Evolutionary conservation across 2,888 invertebrate genomes (phyloP), one percentile per base, ranked within the genome.

Genomic region (Ochropleura plecta): DNA sequence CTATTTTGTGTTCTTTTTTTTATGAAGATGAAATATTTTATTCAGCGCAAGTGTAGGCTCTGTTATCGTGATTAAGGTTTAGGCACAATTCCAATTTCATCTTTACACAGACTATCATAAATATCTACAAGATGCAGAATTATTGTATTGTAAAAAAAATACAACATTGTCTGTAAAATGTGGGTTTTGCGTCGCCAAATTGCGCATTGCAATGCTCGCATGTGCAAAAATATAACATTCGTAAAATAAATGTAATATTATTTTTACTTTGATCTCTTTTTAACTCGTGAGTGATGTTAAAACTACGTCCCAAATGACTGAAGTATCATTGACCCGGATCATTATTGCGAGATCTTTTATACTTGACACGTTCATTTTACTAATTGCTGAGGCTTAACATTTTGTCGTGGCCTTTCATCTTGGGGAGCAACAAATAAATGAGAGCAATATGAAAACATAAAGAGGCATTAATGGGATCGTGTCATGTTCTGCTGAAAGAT

Each of bases 41-140:
- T 80, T 72, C 62, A 68, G 42, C 49, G 10, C 12, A n/a, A 62
- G 40, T 63, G 48, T 67, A 82, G 70, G 66, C 42, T 48, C 46
- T 48, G 40, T 51, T 30, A 65, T 75, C 64, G 65, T 62, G 72
- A 83, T 75, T 72, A 62, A 67, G 3, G 60, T 77, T 71, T 81
- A 81, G 85, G 84, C 82, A 70, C 63, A 64, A 53, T 63, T 72
- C 76, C 86, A 84, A 73, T 76, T 44, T 30, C 59, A 51, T 69
- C 60, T 60, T 42, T 30, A 62, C 48, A 49, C 70, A 44, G 20
- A 66, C 68, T 46, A 63, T 55, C 18, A 20, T 16, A 73, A 70
- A 60, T 55, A 44, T 8, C n/a, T 62, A 70, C 64, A 63, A 62
- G 48, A 63, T 68, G 64, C 53, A 44, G 57, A 57, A 40, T 51